Percentiles rank a stretch among this genome's conserved stretches.
phyloP scores from a whole-genome alignment of 2,797 vertebrate genomes.

The Corythornis leucogaster region DNA sequence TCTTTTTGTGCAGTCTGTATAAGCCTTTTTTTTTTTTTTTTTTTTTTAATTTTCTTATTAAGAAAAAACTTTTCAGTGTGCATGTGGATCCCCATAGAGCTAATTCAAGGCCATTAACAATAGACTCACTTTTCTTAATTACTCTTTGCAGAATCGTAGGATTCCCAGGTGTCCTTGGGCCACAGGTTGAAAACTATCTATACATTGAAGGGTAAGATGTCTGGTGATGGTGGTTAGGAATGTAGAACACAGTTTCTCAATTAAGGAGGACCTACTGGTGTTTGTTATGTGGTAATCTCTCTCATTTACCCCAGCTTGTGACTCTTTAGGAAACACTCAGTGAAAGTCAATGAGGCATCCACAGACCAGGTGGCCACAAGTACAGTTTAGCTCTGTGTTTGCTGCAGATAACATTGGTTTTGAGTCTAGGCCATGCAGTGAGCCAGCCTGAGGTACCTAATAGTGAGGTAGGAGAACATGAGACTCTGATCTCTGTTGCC shows the following conservation, averaged over 20 bases:
- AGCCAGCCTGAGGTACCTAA: background rate
- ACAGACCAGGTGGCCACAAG: background rate
- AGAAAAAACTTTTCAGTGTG: background rate
- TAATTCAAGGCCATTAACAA: slow-evolving; percentile 49
- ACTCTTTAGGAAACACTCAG: background rate
- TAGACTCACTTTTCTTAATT: slow-evolving; percentile 47
- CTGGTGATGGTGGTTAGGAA: background rate
- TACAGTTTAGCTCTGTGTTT: background rate
- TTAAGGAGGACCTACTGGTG: background rate
- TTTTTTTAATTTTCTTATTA: background rate
- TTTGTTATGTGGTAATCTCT: background rate
- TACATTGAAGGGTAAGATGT: background rate
- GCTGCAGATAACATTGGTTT: background rate
- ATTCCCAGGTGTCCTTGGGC: slow-evolving; percentile 16
- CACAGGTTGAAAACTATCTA: background rate
- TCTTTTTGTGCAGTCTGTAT: background rate
- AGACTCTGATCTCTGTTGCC: background rate
- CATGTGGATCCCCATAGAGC: background rate
- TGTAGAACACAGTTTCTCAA: background rate
- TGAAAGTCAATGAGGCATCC: background rate
- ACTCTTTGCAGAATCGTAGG: slow-evolving; percentile 23
- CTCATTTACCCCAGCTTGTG: background rate
- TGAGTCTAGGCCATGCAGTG: background rate
- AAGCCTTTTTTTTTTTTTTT: background rate
- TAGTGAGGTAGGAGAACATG: background rate